Evolutionary conservation across 2,888 invertebrate genomes (phyloP).

Genomic region (Ormyrus thymus): DNA sequence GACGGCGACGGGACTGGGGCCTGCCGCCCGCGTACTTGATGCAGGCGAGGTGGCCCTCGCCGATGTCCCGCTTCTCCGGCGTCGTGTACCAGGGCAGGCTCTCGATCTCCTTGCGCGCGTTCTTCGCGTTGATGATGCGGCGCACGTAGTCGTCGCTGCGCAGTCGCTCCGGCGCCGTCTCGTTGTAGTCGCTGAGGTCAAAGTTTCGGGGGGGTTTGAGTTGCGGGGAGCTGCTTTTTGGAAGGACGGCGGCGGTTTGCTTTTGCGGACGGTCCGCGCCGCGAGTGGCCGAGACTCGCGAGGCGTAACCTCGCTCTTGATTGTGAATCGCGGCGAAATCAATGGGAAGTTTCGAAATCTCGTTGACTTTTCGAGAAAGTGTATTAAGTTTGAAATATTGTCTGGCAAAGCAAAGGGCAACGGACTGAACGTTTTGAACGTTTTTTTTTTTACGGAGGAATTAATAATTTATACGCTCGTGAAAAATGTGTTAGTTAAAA

Average conservation of each 20-base stretch:
- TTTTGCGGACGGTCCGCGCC: too few relatives aligned
- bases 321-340: too few relatives aligned
- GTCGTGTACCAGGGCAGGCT: conserved; percentile 81
- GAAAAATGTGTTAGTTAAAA: not conserved
- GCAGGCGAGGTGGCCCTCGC: conserved; percentile 89
- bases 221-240: too few relatives aligned
- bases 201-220: not conserved
- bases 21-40: conserved; percentile 89
- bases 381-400: too few relatives aligned
- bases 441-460: not conserved
- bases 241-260: too few relatives aligned
- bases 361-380: too few relatives aligned
- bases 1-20: conserved; percentile 85
- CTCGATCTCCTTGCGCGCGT: conserved; percentile 79
- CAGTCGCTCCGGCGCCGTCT: conserved; percentile 79
- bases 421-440: not conserved
- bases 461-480: not conserved
- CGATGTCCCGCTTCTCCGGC: conserved; percentile 76
- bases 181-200: conserved; percentile 76
- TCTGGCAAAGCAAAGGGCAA: not conserved
- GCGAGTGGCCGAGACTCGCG: too few relatives aligned
- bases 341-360: too few relatives aligned
- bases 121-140: conserved; percentile 81
- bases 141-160: conserved; percentile 83
- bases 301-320: too few relatives aligned